Evolutionary conservation across 2,888 invertebrate species (phyloP), one percentile per base, ranked within the genome.

Genomic region (Sinelater perroti): DNA sequence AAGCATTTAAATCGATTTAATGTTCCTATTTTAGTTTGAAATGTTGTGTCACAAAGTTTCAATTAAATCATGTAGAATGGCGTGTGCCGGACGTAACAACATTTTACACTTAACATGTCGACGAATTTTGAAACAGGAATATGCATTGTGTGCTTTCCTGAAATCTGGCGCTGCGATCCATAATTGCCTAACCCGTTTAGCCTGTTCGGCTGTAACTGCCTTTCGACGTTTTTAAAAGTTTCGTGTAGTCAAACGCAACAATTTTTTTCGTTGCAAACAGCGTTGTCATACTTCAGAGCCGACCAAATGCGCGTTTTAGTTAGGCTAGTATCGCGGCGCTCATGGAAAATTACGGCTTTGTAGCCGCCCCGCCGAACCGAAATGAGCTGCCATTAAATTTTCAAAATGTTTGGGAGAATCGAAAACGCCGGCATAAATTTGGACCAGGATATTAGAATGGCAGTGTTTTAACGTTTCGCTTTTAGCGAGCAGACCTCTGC

Each of bases 51-150:
- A 71, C 71, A 67, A 71, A 71, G 72, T 73, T 73, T 69, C 71
- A 71, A 71, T 72, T 72, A 71, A 73, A 71, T 71, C 70, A 67
- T 66, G 66, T 67, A 67, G 67, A 69, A 67, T 70, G 69, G 69
- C 69, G 67, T 70, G 65, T 66, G 63, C 58, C 63, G 70, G 71
- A 73, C 72, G 68, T 70, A 67, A 73, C 72, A 73, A 72, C 73
- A 72, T 72, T 73, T 73, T 72, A 73, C 72, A 73, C 72, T 73
- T 73, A 73, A 72, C 71, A 69, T 68, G 72, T 73, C 71, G 66
- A 65, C 68, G 68, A 67, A 70, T 69, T 71, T 72, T 72, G 67
- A 69, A 71, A 69, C 67, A 68, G 66, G 51, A 64, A 64, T 64
- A 63, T 66, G 51, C 36, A 44, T 56, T 52, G 20, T 47, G 3